Conservation (phyloP, 2,113 vertebrate genomes). For the Enhydra lutris region DNA sequence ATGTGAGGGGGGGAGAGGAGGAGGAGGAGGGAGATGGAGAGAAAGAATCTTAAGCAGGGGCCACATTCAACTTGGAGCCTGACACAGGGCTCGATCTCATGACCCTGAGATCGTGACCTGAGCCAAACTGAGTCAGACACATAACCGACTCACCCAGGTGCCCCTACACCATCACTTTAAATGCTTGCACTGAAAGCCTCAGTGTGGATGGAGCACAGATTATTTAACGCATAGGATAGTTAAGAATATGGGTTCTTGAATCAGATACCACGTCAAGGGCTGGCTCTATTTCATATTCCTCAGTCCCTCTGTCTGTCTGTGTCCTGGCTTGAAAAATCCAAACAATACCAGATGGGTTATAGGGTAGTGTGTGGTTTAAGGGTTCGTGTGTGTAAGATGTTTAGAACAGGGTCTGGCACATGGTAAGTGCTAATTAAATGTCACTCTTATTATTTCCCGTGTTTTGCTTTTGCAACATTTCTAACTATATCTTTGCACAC, state of each 20-base stretch:
- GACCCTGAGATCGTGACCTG: not conserved
- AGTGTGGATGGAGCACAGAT: accelerated
- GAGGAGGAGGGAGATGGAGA: too few species aligned
- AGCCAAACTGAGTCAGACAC: not conserved
- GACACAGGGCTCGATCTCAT: not conserved
- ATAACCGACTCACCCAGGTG: not conserved
- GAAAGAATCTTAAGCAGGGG: not conserved
- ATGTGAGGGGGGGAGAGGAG: too few species aligned
- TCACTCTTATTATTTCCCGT: slow-evolving; percentile 27
- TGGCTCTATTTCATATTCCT: not conserved
- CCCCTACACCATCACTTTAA: not conserved
- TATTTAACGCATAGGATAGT: not conserved
- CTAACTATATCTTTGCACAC: not conserved
- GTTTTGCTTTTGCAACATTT: not conserved
- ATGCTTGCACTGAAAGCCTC: not conserved
- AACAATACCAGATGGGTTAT: not conserved
- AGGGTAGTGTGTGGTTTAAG: not conserved
- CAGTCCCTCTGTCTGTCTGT: not conserved
- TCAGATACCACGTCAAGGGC: not conserved
- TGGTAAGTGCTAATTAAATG: slow-evolving; percentile 39
- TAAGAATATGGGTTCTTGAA: not conserved
- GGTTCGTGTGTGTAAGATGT: not conserved
- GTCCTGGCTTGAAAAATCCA: not conserved
- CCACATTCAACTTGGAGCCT: not conserved
- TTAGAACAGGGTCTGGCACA: not conserved